Conservation (phyloP, 2,797 vertebrate species). For the Mico argentatus region DNA sequence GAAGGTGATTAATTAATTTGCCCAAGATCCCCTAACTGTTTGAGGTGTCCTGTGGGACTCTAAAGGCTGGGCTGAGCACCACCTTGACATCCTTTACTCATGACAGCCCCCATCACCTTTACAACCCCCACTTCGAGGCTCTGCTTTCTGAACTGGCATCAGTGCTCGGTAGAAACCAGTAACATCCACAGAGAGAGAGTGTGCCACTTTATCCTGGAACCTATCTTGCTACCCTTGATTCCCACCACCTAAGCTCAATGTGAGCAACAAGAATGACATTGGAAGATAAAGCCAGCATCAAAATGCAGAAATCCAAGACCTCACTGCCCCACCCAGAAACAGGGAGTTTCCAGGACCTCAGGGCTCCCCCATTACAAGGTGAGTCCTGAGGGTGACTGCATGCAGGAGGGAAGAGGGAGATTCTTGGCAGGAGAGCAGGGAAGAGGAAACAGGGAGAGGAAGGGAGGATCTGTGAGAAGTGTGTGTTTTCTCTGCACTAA, state of each 20-base stretch:
- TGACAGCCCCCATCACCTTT: fast-evolving
- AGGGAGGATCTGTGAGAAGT: slow-evolving; percentile 69
- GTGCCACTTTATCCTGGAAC: background rate
- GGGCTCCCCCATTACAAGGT: background rate
- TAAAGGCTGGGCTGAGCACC: background rate
- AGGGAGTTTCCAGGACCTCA: background rate
- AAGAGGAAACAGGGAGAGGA: slow-evolving; percentile 46
- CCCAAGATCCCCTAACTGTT: background rate
- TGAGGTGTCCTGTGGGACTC: background rate
- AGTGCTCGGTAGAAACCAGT: fast-evolving
- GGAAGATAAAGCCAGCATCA: background rate
- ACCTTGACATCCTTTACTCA: too few species aligned
- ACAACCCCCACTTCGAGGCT: fast-evolving
- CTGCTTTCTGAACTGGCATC: background rate
- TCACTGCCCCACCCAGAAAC: background rate
- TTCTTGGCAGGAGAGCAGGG: slow-evolving; percentile 62
- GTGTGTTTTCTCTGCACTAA: slow-evolving; percentile 79
- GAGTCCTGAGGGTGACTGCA: background rate
- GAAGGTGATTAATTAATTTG: background rate
- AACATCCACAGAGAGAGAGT: background rate
- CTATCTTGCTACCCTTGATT: background rate
- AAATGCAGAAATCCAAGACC: background rate
- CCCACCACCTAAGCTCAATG: fast-evolving
- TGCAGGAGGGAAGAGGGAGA: background rate
- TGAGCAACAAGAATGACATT: too few species aligned